These are phyloP conservation scores for Epinephelus coioides DNA, from an alignment of 2,797 vertebrate genomes.

Conservation along the genomic window DNA sequence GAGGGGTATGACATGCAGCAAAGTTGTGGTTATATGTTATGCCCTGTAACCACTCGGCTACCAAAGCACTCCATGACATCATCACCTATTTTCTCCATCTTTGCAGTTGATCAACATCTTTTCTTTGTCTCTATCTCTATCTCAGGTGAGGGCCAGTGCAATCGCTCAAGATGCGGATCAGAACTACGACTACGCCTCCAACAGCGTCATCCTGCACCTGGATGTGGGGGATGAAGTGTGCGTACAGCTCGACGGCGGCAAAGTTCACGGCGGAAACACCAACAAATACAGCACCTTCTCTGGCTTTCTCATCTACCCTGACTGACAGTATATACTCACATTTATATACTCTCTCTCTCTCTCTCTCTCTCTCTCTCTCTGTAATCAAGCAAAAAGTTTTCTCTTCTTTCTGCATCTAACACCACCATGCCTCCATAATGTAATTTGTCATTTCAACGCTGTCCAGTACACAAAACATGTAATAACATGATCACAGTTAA, in stretches of 20 bases:
- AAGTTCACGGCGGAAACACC: slow-evolving; percentile 96
- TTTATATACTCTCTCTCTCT: slow-evolving; percentile 1
- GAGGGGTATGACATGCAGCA: too few relatives aligned
- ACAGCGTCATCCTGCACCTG: slow-evolving; percentile 96
- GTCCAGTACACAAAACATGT: slow-evolving; percentile 34
- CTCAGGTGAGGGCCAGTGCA: slow-evolving; percentile 93
- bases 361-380: slow-evolving; percentile 4
- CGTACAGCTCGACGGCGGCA: slow-evolving; percentile 94
- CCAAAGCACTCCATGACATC: too few relatives aligned
- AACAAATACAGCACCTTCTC: slow-evolving; percentile 99
- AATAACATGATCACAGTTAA: slow-evolving; percentile 56
- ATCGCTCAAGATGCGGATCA: slow-evolving; percentile 97
- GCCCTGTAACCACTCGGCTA: too few relatives aligned
- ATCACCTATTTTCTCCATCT: background rate
- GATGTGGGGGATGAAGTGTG: slow-evolving; percentile 96
- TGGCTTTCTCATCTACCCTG: slow-evolving; percentile 95
- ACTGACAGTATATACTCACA: slow-evolving; percentile 82
- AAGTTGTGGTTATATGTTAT: too few relatives aligned
- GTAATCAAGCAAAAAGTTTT: slow-evolving; percentile 59
- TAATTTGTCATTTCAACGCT: slow-evolving; percentile 46
- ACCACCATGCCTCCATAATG: slow-evolving; percentile 34
- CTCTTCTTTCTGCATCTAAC: slow-evolving; percentile 57
- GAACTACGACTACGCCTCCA: slow-evolving; percentile 97
- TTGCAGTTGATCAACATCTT: background rate
- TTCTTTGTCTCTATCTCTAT: slow-evolving; percentile 15